Conservation (phyloP, 2,113 vertebrate genomes). For the Lepidothrix coronata region DNA sequence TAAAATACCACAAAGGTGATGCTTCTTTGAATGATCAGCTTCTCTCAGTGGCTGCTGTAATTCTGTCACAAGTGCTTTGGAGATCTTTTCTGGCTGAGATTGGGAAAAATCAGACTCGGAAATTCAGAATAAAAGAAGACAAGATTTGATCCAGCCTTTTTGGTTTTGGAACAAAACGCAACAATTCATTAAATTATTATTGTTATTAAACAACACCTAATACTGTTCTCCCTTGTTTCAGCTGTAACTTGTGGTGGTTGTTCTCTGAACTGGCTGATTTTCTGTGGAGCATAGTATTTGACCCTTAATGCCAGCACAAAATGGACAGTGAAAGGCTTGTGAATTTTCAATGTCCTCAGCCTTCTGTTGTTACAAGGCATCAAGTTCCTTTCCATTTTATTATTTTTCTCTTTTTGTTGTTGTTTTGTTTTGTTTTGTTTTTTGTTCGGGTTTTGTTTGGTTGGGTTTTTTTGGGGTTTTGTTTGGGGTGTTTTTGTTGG, state of each 20-base stretch:
- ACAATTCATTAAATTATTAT: background rate
- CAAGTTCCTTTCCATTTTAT: background rate
- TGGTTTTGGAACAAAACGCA: background rate
- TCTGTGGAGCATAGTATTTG: background rate
- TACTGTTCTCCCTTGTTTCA: background rate
- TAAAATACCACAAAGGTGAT: background rate
- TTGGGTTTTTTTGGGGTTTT: too few relatives aligned
- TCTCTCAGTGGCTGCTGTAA: background rate
- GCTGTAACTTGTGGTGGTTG: background rate
- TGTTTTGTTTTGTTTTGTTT: background rate
- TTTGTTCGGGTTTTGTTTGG: too few relatives aligned
- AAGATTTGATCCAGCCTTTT: background rate
- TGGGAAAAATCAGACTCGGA: background rate
- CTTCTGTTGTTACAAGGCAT: background rate
- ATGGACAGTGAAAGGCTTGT: background rate
- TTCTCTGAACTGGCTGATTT: background rate
- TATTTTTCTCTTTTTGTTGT: fast-evolving
- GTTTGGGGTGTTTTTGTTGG: too few relatives aligned
- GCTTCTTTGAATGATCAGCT: background rate
- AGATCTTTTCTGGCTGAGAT: background rate
- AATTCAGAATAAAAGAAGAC: background rate
- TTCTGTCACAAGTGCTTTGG: background rate
- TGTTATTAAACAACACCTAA: background rate
- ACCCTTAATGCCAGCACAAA: background rate
- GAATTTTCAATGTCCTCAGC: background rate